Evolutionary conservation across 2,888 invertebrate species (phyloP).

Genomic region (Oxystoma pomonae): DNA sequence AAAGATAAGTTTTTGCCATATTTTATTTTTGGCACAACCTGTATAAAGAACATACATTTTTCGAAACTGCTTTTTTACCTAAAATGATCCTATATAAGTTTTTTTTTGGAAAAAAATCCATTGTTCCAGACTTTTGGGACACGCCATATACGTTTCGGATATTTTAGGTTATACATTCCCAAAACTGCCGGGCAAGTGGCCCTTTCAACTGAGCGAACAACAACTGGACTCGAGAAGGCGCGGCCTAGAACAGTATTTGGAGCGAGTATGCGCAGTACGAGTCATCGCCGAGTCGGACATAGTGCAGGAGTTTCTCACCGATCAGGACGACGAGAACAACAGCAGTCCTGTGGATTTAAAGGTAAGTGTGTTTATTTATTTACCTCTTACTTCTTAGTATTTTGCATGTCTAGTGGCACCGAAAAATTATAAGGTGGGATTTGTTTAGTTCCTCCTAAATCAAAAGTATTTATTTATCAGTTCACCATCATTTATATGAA

Average conservation of each 20-base stretch:
- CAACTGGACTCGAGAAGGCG: constrained; percentile 92
- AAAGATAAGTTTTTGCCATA: too few relatives aligned
- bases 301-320: constrained; percentile 96
- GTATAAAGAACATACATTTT: too few relatives aligned
- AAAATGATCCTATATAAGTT: too few relatives aligned
- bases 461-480: too few relatives aligned
- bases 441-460: too few relatives aligned
- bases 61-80: too few relatives aligned
- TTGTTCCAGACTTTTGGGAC: too few relatives aligned
- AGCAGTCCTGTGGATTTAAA: constrained; percentile 65
- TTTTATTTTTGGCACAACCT: too few relatives aligned
- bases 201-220: constrained; percentile 94
- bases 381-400: background rate
- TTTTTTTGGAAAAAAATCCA: too few relatives aligned
- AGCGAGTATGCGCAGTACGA: constrained; percentile 95
- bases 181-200: constrained; percentile 98
- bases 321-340: constrained; percentile 79
- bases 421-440: too few relatives aligned
- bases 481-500: too few relatives aligned
- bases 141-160: too few relatives aligned
- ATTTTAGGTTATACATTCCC: constrained; percentile 86
- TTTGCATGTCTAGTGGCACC: background rate
- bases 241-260: constrained; percentile 95
- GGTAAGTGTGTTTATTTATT: constrained; percentile 37
- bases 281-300: constrained; percentile 97